Percentiles rank a stretch among this genome's conserved stretches.
Evolutionary conservation across 2,888 invertebrate genomes (phyloP).

Genomic region (Melanchra persicariae): DNA sequence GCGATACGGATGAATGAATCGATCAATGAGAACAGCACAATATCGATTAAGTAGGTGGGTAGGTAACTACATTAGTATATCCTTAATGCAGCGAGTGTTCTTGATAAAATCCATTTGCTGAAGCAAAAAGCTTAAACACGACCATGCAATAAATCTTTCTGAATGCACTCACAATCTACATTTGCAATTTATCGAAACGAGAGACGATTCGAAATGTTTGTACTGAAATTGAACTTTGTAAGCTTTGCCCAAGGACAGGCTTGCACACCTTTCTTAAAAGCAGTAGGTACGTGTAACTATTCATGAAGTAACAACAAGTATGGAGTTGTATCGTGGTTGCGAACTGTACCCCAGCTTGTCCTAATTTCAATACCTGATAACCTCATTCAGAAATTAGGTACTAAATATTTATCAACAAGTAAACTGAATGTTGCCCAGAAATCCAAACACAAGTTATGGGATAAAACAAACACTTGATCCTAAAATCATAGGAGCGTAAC

Average conservation of each 20-base stretch:
- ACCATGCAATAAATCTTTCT: slow-evolving; percentile 83
- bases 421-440: slow-evolving; percentile 69
- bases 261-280: slow-evolving; percentile 35
- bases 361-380: slow-evolving; percentile 32
- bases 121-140: slow-evolving; percentile 78
- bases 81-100: slow-evolving; percentile 63
- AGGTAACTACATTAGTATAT: slow-evolving; percentile 35
- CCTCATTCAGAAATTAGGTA: slow-evolving; percentile 18
- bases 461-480: slow-evolving; percentile 64
- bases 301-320: slow-evolving; percentile 7
- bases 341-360: slow-evolving; percentile 38
- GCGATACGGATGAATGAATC: slow-evolving; percentile 65
- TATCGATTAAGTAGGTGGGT: slow-evolving; percentile 21
- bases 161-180: slow-evolving; percentile 81
- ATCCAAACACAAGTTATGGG: slow-evolving; percentile 59
- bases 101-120: slow-evolving; percentile 76
- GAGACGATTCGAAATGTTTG: slow-evolving; percentile 66
- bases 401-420: slow-evolving; percentile 34
- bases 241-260: slow-evolving; percentile 35
- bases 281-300: slow-evolving; percentile 4
- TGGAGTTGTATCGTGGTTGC: slow-evolving; percentile 2
- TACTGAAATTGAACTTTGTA: slow-evolving; percentile 61
- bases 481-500: slow-evolving; percentile 69
- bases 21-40: slow-evolving; percentile 56
- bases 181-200: slow-evolving; percentile 72